Base-by-base conservation (phyloP, 1,140 invertebrate genomes). In the Drosophila rhopaloa region DNA sequence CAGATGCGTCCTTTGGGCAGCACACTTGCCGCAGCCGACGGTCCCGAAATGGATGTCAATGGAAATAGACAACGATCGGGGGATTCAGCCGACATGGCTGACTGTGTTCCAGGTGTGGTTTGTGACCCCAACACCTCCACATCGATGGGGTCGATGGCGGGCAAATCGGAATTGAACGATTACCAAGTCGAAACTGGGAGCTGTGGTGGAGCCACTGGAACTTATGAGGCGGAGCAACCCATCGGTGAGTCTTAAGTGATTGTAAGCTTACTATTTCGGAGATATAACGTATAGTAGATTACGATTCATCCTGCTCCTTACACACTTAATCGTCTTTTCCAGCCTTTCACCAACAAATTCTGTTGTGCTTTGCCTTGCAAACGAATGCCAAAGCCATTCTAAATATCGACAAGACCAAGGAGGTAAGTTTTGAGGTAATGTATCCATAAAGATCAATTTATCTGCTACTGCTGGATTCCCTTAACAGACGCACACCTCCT, bases 401-500 rank as follows among this genome's bases (percentile, higher is more conserved):
- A 3, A 94, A 94, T 54, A 94, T 95, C 2, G 94, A 95, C 40
- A 93, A 89, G 27, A 81, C 80, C 44, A 86, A 90, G 67, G 86
- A 92, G 89, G 91, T 92, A 74, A 71, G 77, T 68, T n/a, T 4
- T 13, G 11, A 16, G 8, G 8, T 57, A 56, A 68, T 44, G 10
- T 14, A 40, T 35, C 4, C 35, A 14, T 5, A 16, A 32, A 16
- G 14, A 35, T 32, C 7, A 8, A 14, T 27, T 66, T 47, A 53
- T 40, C 16, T 62, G 40, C 48, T 43, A 50, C 27, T 74, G 32
- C 16, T 51, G 9, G 38, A 6, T 24, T 57, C 29, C 35, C 19
- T 70, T 70, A 51, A 13, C 55, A 95, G 71, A 95, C 95, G 37
- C 95, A 95, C 27, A 94, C 97, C 2, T 95, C 95, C 48, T 97